Percentiles rank a stretch among this genome's conserved stretches.
phyloP scores from a whole-genome alignment of 2,888 invertebrate species.

The Syrista parreyssii region DNA sequence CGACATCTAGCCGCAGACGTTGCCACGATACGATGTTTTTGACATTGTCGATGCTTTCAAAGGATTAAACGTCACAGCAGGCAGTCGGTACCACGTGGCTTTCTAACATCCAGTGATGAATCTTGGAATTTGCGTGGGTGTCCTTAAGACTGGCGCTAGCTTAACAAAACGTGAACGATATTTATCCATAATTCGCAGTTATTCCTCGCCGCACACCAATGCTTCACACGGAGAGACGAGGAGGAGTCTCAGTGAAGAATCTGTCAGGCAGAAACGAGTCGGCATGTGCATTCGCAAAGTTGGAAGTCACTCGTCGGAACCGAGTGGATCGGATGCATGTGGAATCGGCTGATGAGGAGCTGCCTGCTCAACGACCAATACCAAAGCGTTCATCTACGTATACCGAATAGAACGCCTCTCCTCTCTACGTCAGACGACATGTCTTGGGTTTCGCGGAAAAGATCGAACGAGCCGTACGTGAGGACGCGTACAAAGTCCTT shows the following conservation, averaged over 20 bases:
- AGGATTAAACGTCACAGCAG: not conserved
- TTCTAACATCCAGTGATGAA: not conserved
- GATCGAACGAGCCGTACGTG: slow-evolving; percentile 58
- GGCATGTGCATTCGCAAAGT: not conserved
- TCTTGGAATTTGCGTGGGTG: not conserved
- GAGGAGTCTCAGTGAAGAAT: not conserved
- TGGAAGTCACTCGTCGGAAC: not conserved
- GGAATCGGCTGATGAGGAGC: not conserved
- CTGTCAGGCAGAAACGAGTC: not conserved
- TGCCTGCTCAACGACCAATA: not conserved
- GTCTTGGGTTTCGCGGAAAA: slow-evolving; percentile 58
- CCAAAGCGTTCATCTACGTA: slow-evolving; percentile 21
- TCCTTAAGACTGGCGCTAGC: not conserved
- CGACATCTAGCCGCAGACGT: not conserved
- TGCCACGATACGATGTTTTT: not conserved
- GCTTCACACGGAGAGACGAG: not conserved
- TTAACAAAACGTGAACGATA: not conserved
- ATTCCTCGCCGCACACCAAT: not conserved
- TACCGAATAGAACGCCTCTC: slow-evolving; percentile 45
- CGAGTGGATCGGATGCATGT: not conserved
- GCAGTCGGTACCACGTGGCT: not conserved
- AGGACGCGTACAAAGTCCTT: slow-evolving; percentile 52
- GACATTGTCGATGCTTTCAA: not conserved
- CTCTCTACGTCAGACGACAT: slow-evolving; percentile 48
- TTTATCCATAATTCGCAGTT: not conserved